Conservation (phyloP, 30 jellyfish, hydroid and myxozoan species). For the Turritopsis dohrnii region DNA sequence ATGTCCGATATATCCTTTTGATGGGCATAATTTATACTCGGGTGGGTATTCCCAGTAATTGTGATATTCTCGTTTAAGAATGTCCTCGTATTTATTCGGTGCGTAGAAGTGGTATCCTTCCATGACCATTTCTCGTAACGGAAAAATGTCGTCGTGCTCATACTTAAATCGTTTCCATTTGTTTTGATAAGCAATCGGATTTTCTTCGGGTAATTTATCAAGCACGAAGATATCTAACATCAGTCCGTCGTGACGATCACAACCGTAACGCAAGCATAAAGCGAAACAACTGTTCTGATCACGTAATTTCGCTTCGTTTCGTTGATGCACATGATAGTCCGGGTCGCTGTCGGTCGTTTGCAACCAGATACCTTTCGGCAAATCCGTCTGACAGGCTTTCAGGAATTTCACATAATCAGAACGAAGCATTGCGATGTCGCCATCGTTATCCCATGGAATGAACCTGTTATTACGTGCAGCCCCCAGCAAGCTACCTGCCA, state of each 20-base stretch:
- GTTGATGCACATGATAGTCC: slow-evolving; percentile 9
- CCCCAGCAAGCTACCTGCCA: slow-evolving; percentile 69
- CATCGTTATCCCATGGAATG: slow-evolving; percentile 73
- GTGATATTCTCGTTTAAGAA: slow-evolving; percentile 30
- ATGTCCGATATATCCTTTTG: slow-evolving; percentile 40
- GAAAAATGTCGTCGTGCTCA: slow-evolving; percentile 36
- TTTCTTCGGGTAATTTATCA: slow-evolving; percentile 27
- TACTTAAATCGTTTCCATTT: slow-evolving; percentile 6
- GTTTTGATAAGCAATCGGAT: slow-evolving; percentile 15
- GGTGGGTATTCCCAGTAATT: slow-evolving; percentile 31
- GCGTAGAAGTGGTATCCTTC: slow-evolving; percentile 51
- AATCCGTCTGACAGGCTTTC: slow-evolving; percentile 35
- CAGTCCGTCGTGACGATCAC: slow-evolving; percentile 54
- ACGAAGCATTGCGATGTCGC: slow-evolving; percentile 52
- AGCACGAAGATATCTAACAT: slow-evolving; percentile 49
- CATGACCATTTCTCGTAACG: slow-evolving; percentile 37
- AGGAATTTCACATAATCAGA: slow-evolving; percentile 46
- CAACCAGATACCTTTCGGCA: slow-evolving; percentile 53
- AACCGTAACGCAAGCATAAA: slow-evolving; percentile 41
- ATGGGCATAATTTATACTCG: slow-evolving; percentile 36
- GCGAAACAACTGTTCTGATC: slow-evolving; percentile 53
- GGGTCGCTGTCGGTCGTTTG: slow-evolving; percentile 53
- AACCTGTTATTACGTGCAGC: slow-evolving; percentile 53
- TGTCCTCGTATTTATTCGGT: slow-evolving; percentile 32
- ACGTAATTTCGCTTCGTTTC: slow-evolving; percentile 34